Conservation (phyloP, 2,888 invertebrate genomes). For the Cinara cedri region DNA sequence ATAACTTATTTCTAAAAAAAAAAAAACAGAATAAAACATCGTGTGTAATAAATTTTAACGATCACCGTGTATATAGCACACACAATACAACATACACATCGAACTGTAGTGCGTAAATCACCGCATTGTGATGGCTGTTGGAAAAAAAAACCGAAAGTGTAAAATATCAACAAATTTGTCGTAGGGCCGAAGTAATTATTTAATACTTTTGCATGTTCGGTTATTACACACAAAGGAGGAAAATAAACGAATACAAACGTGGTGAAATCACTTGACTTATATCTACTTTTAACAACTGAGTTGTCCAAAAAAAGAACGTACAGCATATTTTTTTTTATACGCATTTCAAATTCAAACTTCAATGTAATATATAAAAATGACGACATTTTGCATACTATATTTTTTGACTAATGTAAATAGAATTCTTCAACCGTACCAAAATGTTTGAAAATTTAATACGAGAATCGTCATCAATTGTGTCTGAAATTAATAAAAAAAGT, state of each 20-base stretch:
- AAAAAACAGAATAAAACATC: conserved; percentile 1
- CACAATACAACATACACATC: too few species aligned
- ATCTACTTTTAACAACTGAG: too few species aligned
- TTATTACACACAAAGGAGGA: neutral
- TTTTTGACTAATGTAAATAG: too few species aligned
- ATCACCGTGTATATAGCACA: conserved; percentile 13
- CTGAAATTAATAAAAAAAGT: too few species aligned
- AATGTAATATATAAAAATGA: too few species aligned
- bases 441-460: too few species aligned
- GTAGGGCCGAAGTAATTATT: neutral
- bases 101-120: neutral
- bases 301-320: too few species aligned
- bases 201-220: neutral
- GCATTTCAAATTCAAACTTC: too few species aligned
- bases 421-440: too few species aligned
- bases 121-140: neutral
- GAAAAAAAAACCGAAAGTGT: conserved; percentile 3
- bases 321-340: too few species aligned
- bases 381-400: too few species aligned
- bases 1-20: conserved; percentile 3
- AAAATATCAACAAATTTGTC: conserved; percentile 1
- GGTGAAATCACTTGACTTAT: neutral
- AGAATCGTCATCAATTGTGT: too few species aligned
- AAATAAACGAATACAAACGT: neutral
- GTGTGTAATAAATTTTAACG: conserved; percentile 19